Percentiles rank a stretch among this genome's conserved stretches.
These are phyloP conservation scores for Naso thynnoides DNA, from an alignment of 2,797 vertebrate species.

Conservation along the genomic window DNA sequence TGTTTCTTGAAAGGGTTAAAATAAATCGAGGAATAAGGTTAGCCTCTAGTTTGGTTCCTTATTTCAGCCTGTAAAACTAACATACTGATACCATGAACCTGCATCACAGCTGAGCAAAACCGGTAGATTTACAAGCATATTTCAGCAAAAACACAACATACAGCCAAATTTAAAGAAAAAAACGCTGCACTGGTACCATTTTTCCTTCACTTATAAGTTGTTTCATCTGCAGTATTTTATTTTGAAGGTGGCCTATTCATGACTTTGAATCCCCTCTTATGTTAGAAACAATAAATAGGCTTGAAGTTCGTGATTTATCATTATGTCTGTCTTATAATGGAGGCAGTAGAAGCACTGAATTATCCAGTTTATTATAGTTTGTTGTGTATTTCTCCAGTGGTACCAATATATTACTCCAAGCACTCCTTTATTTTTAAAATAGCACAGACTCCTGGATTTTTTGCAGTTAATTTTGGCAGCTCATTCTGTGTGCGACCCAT, in stretches of 20 bases:
- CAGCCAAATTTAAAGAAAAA: not conserved
- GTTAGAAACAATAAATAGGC: conserved; percentile 1
- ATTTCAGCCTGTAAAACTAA: not conserved
- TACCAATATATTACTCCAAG: not conserved
- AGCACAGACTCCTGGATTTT: not conserved
- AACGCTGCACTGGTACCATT: not conserved
- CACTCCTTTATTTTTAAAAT: conserved; percentile 8
- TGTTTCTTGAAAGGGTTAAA: conserved; percentile 10
- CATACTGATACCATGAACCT: not conserved
- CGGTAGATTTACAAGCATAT: not conserved
- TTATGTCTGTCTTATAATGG: not conserved
- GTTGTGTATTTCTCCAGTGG: not conserved
- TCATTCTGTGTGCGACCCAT: not conserved
- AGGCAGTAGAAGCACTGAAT: not conserved
- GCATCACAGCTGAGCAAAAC: not conserved
- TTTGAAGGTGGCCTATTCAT: not conserved
- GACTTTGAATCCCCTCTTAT: not conserved
- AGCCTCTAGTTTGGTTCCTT: not conserved
- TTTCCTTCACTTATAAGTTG: not conserved
- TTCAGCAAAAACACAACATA: not conserved
- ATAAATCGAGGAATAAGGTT: conserved; percentile 13
- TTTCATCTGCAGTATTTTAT: not conserved
- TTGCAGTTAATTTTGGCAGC: conserved; percentile 12
- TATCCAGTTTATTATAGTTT: not conserved
- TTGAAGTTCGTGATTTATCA: not conserved